Evolutionary conservation across 2,797 vertebrate species (phyloP).

Genomic region (Picus viridis): DNA sequence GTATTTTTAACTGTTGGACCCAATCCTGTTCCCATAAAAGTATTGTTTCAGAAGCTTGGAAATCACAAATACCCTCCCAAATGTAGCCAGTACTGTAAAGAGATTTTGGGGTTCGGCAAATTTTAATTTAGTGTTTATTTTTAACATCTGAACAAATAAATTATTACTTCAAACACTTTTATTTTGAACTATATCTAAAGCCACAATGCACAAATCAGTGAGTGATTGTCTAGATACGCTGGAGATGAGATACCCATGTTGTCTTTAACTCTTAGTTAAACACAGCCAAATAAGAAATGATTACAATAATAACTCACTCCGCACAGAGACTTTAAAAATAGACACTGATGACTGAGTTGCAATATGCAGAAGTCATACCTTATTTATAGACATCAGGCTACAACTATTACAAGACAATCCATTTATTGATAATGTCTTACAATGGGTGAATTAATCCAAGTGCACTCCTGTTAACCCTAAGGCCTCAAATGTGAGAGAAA

Average conservation of each 20-base stretch:
- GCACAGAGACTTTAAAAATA: conserved; percentile 2
- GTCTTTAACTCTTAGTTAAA: not conserved
- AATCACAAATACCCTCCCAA: not conserved
- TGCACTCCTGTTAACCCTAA: not conserved
- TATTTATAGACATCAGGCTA: not conserved
- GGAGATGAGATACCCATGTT: not conserved
- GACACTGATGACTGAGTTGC: not conserved
- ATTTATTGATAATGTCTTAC: not conserved
- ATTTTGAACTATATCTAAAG: not conserved
- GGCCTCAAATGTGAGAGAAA: not conserved
- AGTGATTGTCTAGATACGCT: not conserved
- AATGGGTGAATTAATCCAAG: not conserved
- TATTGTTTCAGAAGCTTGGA: not conserved
- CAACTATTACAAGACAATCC: not conserved
- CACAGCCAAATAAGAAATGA: not conserved
- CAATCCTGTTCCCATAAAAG: not conserved
- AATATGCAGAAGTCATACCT: not conserved
- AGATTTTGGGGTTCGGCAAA: not conserved
- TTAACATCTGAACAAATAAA: not conserved
- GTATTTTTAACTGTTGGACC: not conserved
- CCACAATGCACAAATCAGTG: not conserved
- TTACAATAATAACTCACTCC: not conserved
- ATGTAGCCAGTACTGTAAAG: not conserved
- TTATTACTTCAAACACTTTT: not conserved
- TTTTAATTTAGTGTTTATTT: not conserved